Percentiles rank a stretch among this genome's conserved stretches.
Conservation (phyloP, 1,140 invertebrate genomes). For the Zaprionus kolodkinae region DNA sequence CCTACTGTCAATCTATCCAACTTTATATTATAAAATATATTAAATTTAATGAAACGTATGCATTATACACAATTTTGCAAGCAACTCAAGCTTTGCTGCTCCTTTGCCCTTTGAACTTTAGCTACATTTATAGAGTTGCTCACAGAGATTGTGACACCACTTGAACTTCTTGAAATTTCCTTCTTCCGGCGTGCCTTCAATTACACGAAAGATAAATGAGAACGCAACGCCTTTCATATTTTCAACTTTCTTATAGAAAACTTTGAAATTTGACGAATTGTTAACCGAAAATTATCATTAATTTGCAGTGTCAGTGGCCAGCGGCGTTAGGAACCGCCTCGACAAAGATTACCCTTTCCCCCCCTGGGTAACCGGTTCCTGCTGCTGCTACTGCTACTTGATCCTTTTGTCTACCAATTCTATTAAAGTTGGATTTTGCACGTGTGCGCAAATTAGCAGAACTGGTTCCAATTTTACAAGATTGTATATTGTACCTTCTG, state of each 20-base stretch:
- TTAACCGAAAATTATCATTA: constrained; percentile 57
- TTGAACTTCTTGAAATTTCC: constrained; percentile 21
- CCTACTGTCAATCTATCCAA: neutral
- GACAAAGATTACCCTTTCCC: constrained; percentile 39
- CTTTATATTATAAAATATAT: neutral
- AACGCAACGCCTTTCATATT: constrained; percentile 23
- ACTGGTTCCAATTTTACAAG: constrained; percentile 55
- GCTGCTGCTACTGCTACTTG: constrained; percentile 11
- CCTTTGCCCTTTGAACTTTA: constrained; percentile 20
- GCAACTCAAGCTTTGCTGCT: neutral
- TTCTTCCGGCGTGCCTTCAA: constrained; percentile 16
- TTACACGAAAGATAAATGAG: constrained; percentile 64
- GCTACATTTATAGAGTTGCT: neutral
- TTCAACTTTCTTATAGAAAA: constrained; percentile 16
- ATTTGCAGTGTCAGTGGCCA: constrained; percentile 72
- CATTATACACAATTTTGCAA: neutral
- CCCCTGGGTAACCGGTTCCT: constrained; percentile 32
- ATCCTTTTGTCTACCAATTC: constrained; percentile 53
- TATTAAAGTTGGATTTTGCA: constrained; percentile 68
- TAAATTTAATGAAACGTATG: neutral
- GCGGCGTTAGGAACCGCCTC: constrained; percentile 64
- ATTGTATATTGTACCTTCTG: constrained; percentile 29
- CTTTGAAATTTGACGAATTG: constrained; percentile 62
- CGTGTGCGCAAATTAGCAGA: constrained; percentile 78
- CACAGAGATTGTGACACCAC: constrained; percentile 2